phyloP scores from a whole-genome alignment of 2,888 invertebrate genomes.

The Hedya salicella region DNA sequence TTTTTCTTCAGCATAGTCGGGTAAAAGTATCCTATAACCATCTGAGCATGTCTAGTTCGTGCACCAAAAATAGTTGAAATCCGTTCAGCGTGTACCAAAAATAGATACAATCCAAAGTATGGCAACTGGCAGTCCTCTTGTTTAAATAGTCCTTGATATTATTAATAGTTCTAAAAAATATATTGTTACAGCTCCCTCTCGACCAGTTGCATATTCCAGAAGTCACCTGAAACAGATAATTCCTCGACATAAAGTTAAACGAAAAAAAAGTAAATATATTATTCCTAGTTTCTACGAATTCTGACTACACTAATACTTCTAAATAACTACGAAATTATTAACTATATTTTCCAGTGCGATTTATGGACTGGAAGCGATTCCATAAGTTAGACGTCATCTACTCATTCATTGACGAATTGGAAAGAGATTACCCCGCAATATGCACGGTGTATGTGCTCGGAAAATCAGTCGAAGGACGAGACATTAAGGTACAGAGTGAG shows the following conservation, averaged over 20 bases:
- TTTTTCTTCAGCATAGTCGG: no score
- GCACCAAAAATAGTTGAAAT: no score
- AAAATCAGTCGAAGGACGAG: conserved; percentile 89
- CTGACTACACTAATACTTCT: not conserved
- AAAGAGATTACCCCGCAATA: conserved; percentile 89
- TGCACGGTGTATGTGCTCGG: conserved; percentile 91
- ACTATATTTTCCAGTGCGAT: conserved; percentile 59
- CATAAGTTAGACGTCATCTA: conserved; percentile 90
- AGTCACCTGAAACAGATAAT: conserved; percentile 52
- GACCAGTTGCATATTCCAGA: not conserved
- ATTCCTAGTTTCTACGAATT: not conserved
- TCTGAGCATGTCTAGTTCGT: no score
- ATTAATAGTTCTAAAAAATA: no score
- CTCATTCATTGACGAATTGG: conserved; percentile 90
- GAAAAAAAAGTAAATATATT: conserved; percentile 61
- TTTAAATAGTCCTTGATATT: no score
- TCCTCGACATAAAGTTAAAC: conserved; percentile 60
- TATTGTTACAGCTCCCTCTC: not conserved
- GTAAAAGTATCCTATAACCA: no score
- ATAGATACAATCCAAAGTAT: no score
- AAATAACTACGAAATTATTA: not conserved
- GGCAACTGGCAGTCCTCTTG: no score
- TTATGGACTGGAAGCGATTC: conserved; percentile 91
- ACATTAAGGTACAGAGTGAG: conserved; percentile 91
- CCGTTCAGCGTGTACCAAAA: no score